A percentile compares a stretch with the other conserved stretches of the same genome.
Conservation (phyloP, 2,113 vertebrate species). For the Triplophysa rosa region DNA sequence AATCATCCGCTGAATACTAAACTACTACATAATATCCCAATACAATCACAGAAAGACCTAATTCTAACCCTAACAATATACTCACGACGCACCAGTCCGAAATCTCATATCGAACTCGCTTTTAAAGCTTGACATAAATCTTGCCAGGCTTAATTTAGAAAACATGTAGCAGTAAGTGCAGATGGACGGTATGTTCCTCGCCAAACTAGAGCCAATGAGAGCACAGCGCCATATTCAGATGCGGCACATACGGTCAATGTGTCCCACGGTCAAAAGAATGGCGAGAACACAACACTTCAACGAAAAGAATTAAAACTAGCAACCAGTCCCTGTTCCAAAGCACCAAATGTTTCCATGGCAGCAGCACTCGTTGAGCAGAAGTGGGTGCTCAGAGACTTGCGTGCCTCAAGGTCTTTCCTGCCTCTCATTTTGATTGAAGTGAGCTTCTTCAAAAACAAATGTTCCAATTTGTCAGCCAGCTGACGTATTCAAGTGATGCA, state of each 20-base stretch:
- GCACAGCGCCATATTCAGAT: constrained; percentile 6
- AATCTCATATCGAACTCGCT: not conserved
- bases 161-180: constrained; percentile 13
- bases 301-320: constrained; percentile 49
- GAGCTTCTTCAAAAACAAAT: constrained; percentile 10
- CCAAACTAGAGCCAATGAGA: constrained; percentile 21
- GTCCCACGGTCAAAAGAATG: constrained; percentile 42
- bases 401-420: constrained; percentile 24
- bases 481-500: not conserved
- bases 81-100: not conserved
- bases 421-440: not conserved
- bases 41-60: not conserved
- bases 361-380: constrained; percentile 41
- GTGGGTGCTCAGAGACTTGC: constrained; percentile 11
- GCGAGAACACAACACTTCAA: constrained; percentile 52
- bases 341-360: constrained; percentile 53
- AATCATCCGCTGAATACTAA: not conserved
- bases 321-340: constrained; percentile 7
- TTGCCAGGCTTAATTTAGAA: constrained; percentile 24
- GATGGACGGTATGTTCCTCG: constrained; percentile 27
- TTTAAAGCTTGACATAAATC: constrained; percentile 11
- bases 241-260: constrained; percentile 34
- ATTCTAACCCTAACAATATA: not conserved
- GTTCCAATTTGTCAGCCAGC: not conserved
- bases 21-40: not conserved